phyloP scores from a whole-genome alignment of 92 coral and sea anemone genomes.

The Blastomussa wellsi region DNA sequence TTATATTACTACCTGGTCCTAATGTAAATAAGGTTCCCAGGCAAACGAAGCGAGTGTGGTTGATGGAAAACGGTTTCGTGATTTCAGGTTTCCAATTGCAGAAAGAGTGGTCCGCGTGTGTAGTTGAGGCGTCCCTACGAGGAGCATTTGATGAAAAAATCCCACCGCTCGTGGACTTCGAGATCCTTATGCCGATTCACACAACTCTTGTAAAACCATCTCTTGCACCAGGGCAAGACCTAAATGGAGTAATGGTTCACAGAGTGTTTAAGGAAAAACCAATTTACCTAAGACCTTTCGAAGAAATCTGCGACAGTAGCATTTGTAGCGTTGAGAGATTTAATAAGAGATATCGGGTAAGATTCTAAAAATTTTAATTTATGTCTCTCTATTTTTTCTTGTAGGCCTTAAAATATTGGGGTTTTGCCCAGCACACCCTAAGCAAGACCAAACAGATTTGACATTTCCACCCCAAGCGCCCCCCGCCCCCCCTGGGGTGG shows the following conservation, averaged over 20 bases:
- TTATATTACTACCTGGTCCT: constrained; percentile 54
- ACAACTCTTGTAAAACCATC: constrained; percentile 55
- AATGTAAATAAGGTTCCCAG: constrained; percentile 49
- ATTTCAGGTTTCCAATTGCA: constrained; percentile 53
- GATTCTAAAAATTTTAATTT: no score
- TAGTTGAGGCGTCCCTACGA: constrained; percentile 32
- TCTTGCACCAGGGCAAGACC: constrained; percentile 56
- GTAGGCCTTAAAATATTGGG: no score
- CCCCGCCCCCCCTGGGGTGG: no score
- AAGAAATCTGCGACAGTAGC: constrained; percentile 33
- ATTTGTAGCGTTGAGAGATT: no score
- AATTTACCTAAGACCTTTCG: constrained; percentile 28
- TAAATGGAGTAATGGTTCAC: constrained; percentile 48
- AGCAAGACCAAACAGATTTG: no score
- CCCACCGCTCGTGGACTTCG: constrained; percentile 39
- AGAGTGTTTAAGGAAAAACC: constrained; percentile 46
- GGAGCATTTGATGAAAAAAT: constrained; percentile 45
- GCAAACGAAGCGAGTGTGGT: constrained; percentile 59
- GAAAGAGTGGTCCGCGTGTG: constrained; percentile 64
- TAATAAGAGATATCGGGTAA: no score
- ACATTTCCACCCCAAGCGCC: no score
- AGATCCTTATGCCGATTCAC: constrained; percentile 57
- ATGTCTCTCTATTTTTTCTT: no score
- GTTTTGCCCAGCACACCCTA: no score
- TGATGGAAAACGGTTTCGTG: constrained; percentile 49